Conservation (phyloP, 2,888 invertebrate genomes). For the Hetaerina titia region DNA sequence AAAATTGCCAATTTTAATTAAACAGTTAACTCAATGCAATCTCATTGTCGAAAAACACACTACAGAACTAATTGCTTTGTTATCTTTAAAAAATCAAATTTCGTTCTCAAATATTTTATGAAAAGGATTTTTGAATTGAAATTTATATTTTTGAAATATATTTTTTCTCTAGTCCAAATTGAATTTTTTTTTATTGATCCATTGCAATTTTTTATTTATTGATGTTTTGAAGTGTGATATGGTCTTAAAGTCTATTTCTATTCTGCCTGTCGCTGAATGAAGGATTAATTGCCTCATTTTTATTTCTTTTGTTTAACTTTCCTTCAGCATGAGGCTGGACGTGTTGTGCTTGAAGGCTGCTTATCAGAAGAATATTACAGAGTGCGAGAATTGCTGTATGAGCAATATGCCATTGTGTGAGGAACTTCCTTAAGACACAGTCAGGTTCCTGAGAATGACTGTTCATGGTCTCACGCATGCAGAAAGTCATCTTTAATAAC, state of each 20-base stretch:
- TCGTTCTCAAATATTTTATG: too few relatives aligned
- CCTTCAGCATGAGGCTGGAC: slow-evolving; percentile 92
- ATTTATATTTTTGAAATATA: too few relatives aligned
- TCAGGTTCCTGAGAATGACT: neutral
- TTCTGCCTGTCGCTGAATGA: neutral
- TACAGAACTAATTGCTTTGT: neutral
- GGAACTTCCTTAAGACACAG: slow-evolving; percentile 16
- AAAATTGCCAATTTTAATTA: too few relatives aligned
- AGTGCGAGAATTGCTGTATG: slow-evolving; percentile 94
- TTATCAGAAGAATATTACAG: slow-evolving; percentile 96
- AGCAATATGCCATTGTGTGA: slow-evolving; percentile 97
- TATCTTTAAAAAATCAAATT: neutral
- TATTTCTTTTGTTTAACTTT: slow-evolving; percentile 71
- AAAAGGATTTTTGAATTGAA: too few relatives aligned
- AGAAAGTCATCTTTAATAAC: neutral
- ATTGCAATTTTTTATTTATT: neutral
- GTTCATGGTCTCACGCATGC: neutral
- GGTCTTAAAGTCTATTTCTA: neutral
- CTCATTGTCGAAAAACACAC: neutral
- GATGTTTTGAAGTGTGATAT: neutral
- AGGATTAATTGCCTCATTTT: slow-evolving; percentile 60
- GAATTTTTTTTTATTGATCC: too few relatives aligned
- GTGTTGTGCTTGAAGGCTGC: slow-evolving; percentile 95
- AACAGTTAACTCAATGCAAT: neutral
- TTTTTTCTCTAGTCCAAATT: too few relatives aligned